Evolutionary conservation across 2,797 vertebrate species (phyloP).

Genomic region (Zenarchopterus dispar): DNA sequence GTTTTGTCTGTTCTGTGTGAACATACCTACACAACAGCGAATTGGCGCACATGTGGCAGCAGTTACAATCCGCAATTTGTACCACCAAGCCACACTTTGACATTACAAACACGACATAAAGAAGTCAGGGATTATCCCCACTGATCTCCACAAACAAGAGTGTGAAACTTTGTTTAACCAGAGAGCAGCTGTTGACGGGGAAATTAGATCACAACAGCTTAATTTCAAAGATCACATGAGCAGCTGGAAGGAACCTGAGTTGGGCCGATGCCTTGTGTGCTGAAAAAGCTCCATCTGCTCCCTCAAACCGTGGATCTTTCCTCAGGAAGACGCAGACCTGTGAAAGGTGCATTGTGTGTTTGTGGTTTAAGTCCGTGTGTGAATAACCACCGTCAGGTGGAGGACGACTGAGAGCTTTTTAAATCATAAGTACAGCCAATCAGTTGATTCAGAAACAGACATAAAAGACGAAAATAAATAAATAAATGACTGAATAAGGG

Average conservation of each 20-base stretch:
- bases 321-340: conserved; percentile 9
- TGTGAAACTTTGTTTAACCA: conserved; percentile 61
- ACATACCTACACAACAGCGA: too few relatives aligned
- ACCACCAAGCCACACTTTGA: conserved; percentile 10
- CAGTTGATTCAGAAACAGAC: neutral
- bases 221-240: conserved; percentile 59
- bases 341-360: neutral
- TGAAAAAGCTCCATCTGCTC: conserved; percentile 56
- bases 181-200: conserved; percentile 69
- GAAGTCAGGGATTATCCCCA: conserved; percentile 34
- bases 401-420: too few relatives aligned
- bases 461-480: conserved; percentile 4
- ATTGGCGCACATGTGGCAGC: neutral
- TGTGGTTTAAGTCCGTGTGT: too few relatives aligned
- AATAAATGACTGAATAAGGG: conserved; percentile 32
- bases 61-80: conserved; percentile 5
- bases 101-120: conserved; percentile 31
- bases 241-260: conserved; percentile 68
- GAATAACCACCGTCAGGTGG: too few relatives aligned
- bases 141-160: conserved; percentile 31
- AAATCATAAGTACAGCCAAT: too few relatives aligned
- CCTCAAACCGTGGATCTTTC: conserved; percentile 16
- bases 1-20: too few relatives aligned
- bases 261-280: conserved; percentile 37
- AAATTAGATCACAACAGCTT: conserved; percentile 65